Conservation (phyloP, 2,888 invertebrate genomes). For the Pseudococcus jackbeardsleyi region DNA sequence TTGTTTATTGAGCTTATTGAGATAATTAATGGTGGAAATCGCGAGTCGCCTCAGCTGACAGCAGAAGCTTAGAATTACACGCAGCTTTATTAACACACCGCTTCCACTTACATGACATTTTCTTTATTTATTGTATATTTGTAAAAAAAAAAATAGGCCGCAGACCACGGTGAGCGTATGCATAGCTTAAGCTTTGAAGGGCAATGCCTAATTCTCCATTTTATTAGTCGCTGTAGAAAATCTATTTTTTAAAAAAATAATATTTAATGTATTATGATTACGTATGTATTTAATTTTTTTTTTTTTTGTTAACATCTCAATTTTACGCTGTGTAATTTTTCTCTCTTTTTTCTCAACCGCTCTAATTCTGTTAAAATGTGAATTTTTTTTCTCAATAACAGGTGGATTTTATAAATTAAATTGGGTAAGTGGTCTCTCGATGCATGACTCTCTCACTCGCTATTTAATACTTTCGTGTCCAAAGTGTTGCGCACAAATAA, state of each 20-base stretch:
- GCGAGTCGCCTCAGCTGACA: neutral
- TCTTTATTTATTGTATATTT: too few species aligned
- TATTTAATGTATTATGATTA: neutral
- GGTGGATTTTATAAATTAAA: neutral
- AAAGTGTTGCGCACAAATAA: neutral
- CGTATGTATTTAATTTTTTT: neutral
- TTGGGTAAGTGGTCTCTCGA: slow-evolving; percentile 46
- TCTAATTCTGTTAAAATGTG: neutral
- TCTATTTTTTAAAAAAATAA: neutral
- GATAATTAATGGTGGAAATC: neutral
- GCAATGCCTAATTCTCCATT: neutral
- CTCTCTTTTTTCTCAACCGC: slow-evolving; percentile 14
- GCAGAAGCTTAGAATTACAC: neutral
- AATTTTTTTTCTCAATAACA: slow-evolving; percentile 4
- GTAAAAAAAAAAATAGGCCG: neutral
- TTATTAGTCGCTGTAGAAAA: slow-evolving; percentile 9
- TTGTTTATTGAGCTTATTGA: slow-evolving; percentile 21
- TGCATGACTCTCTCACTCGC: slow-evolving; percentile 25
- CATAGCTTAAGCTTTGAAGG: neutral
- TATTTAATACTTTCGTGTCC: slow-evolving; percentile 13
- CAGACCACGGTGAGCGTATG: neutral
- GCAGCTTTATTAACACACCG: neutral
- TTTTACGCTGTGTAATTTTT: neutral
- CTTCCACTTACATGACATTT: neutral
- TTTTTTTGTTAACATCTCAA: neutral